Base-by-base conservation (phyloP, 2,888 invertebrate genomes). In the Eilema sororculum region DNA sequence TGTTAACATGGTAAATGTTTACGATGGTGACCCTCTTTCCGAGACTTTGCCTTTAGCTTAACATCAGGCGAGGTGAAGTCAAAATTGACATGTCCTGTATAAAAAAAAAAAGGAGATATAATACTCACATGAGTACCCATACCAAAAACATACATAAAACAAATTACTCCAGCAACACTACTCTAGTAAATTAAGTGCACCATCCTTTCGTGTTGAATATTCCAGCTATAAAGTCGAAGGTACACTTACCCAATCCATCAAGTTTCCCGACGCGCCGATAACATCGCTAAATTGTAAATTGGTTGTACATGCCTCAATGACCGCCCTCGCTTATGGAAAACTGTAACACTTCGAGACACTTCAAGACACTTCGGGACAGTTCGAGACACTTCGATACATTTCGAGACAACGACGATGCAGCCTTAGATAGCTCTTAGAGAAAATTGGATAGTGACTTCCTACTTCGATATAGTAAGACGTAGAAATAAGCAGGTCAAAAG, bases 211-310 rank as follows among this genome's bases (percentile, higher is more conserved):
- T 60, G 62, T 73, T 72, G 52, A 71, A 66, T 69, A 71, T 60
- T 25, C 60, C 30, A 67, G 70, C 69, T 46, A 37, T 59, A 28
- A 20, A 20, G 66, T 66, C 33, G 22, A 16, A 24, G 9, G 60
- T 52, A 41, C 25, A 69, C 61, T 58, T 25, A 25, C 24, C 57
- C 72, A 81, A 80, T 80, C 79, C 82, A 80, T 80, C 79, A 81
- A 74, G 25, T 67, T 46, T 66, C 58, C 69, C 68, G 76, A 71
- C 74, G 61, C 30, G 6, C 16, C 65, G 77, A 79, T 81, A 81
- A 57, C 20, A 81, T 77, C 82, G 59, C 52, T 67, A 73, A 70
- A 76, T 74, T 69, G 76, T 71, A 74, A 73, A 81, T 69, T 74
- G 68, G 41, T 68, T 57, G 57, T 58, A 65, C 68, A 68, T 62